A percentile compares a stretch with the other conserved stretches of the same genome.
phyloP scores from a whole-genome alignment of 2,797 vertebrate genomes.

The Pristis pectinata region DNA sequence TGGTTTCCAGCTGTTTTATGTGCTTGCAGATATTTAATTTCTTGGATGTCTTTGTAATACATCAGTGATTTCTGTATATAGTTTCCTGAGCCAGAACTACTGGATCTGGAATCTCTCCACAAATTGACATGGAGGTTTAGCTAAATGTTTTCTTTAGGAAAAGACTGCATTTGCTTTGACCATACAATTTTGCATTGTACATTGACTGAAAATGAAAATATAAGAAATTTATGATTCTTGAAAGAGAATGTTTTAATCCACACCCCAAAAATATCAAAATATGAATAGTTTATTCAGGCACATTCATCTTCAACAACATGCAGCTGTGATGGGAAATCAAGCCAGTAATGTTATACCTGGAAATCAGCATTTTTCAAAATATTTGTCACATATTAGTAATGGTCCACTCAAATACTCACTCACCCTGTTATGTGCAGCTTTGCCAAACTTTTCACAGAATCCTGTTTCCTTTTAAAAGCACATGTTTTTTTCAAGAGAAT shows the following conservation, averaged over 20 bases:
- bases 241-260: neutral
- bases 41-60: neutral
- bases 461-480: neutral
- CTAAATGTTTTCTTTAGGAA: neutral
- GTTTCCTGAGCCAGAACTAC: neutral
- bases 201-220: neutral
- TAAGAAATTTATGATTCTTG: neutral
- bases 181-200: neutral
- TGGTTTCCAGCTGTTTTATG: neutral
- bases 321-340: constrained; percentile 18
- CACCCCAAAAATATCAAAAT: neutral
- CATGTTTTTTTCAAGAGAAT: neutral
- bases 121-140: neutral
- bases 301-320: neutral
- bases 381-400: constrained; percentile 14
- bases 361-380: neutral
- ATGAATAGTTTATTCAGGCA: neutral
- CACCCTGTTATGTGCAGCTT: neutral
- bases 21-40: neutral
- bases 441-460: neutral
- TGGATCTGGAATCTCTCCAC: neutral
- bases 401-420: neutral
- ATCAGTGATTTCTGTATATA: neutral
- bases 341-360: neutral
- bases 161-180: neutral